These are phyloP conservation scores for Lepisosteus osseus DNA, from an alignment of 2,113 vertebrate genomes.

Conservation along the genomic window DNA sequence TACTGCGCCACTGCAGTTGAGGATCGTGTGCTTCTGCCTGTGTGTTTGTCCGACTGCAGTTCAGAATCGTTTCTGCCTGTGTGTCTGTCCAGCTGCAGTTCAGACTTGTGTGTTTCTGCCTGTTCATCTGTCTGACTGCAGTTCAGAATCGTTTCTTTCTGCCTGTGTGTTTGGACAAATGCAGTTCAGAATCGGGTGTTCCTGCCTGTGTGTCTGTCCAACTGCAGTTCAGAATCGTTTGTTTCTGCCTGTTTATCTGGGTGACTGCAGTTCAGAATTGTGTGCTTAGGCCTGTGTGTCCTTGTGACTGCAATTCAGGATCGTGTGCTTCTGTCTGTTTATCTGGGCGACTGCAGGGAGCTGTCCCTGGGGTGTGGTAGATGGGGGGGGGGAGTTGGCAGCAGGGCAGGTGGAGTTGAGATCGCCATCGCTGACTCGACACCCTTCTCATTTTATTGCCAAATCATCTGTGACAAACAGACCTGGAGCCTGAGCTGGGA, in stretches of 20 bases:
- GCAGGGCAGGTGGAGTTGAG: constrained; percentile 51
- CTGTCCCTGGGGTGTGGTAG: too few species aligned
- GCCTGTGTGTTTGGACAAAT: too few species aligned
- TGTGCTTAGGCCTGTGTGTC: constrained; percentile 12
- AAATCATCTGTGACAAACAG: constrained; percentile 71
- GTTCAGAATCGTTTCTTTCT: too few species aligned
- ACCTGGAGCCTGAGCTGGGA: constrained; percentile 53
- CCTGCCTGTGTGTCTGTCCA: constrained; percentile 8
- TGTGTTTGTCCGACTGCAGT: too few species aligned
- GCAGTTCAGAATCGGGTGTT: constrained; percentile 3
- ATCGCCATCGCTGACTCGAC: constrained; percentile 59
- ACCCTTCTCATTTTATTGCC: constrained; percentile 66
- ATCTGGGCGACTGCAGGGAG: too few species aligned
- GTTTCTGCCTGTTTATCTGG: constrained; percentile 17
- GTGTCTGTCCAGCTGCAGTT: too few species aligned
- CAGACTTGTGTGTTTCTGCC: too few species aligned
- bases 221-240: constrained; percentile 13
- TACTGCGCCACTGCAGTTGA: too few species aligned
- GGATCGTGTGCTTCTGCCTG: too few species aligned
- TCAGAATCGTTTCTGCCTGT: too few species aligned
- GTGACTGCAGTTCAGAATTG: constrained; percentile 21
- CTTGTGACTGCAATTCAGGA: constrained; percentile 4
- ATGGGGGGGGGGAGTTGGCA: constrained; percentile 21
- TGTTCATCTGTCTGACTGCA: too few species aligned
- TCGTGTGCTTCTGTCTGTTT: not conserved